These are phyloP conservation scores for Sminthurinus signatus DNA, from an alignment of 1,140 invertebrate species.

Conservation along the genomic window DNA sequence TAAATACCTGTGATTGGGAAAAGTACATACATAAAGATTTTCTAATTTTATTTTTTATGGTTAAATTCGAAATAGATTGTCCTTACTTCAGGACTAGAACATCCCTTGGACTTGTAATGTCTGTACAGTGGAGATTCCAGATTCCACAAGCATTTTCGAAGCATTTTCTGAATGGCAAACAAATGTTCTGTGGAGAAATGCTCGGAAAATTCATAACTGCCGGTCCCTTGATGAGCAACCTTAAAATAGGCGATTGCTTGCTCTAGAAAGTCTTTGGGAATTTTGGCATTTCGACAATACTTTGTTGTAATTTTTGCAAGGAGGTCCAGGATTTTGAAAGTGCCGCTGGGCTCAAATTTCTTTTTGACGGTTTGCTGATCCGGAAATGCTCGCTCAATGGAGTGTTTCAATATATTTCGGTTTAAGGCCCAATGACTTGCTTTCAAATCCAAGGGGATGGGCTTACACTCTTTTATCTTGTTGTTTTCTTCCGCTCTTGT, in stretches of 20 bases:
- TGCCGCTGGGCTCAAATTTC: not conserved
- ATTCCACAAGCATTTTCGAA: not conserved
- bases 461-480: too few relatives aligned
- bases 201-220: slow-evolving; percentile 10
- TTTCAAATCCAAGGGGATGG: too few relatives aligned
- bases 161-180: not conserved
- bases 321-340: slow-evolving; percentile 11
- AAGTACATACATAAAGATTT: too few relatives aligned
- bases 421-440: too few relatives aligned
- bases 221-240: slow-evolving; percentile 6
- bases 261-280: slow-evolving; percentile 14
- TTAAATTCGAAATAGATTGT: too few relatives aligned
- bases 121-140: not conserved
- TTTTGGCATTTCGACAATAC: slow-evolving; percentile 3
- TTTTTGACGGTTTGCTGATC: not conserved
- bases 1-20: too few relatives aligned
- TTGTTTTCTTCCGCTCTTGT: too few relatives aligned
- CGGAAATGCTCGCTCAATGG: not conserved
- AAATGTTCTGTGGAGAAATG: slow-evolving; percentile 3
- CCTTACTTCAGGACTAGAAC: not conserved
- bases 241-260: slow-evolving; percentile 14
- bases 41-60: too few relatives aligned
- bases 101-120: not conserved
- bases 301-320: not conserved
- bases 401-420: not conserved